A percentile compares a stretch with the other conserved stretches of the same genome.
These are phyloP conservation scores for Tuberolachnus salignus DNA, from an alignment of 2,888 invertebrate species.

Conservation along the genomic window DNA sequence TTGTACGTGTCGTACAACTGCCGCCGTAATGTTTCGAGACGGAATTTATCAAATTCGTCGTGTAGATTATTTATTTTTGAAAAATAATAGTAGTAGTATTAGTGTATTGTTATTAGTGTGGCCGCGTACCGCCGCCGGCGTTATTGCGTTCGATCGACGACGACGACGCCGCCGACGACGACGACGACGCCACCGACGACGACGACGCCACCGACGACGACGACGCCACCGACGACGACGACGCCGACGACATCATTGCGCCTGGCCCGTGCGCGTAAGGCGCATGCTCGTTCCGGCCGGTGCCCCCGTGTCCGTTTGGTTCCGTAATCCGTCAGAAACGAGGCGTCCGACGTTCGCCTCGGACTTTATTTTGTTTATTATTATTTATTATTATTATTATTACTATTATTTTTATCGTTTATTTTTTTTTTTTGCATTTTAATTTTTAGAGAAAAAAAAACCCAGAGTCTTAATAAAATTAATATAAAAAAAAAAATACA, in stretches of 20 bases:
- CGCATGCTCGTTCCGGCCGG: conserved; percentile 29
- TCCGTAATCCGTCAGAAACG: conserved; percentile 39
- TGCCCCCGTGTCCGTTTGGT: conserved; percentile 24
- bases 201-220: too few species aligned
- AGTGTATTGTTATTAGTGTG: too few species aligned
- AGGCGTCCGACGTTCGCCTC: conserved; percentile 53
- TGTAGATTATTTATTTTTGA: too few species aligned
- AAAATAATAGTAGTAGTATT: too few species aligned
- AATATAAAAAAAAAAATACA: too few species aligned
- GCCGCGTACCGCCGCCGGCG: background rate
- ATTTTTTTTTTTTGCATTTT: too few species aligned
- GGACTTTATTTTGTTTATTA: conserved; percentile 21
- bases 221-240: background rate
- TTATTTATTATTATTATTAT: conserved; percentile 3
- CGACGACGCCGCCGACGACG: too few species aligned
- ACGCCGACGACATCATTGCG: conserved; percentile 24
- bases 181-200: too few species aligned
- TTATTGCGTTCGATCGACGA: too few species aligned
- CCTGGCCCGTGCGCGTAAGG: background rate
- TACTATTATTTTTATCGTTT: background rate
- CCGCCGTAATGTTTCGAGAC: too few species aligned
- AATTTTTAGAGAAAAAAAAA: background rate
- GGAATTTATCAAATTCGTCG: too few species aligned
- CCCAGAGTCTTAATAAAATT: background rate
- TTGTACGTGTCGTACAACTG: too few species aligned